Conservation (phyloP, 2,797 vertebrate species). For the Lithobates sylvaticus region DNA sequence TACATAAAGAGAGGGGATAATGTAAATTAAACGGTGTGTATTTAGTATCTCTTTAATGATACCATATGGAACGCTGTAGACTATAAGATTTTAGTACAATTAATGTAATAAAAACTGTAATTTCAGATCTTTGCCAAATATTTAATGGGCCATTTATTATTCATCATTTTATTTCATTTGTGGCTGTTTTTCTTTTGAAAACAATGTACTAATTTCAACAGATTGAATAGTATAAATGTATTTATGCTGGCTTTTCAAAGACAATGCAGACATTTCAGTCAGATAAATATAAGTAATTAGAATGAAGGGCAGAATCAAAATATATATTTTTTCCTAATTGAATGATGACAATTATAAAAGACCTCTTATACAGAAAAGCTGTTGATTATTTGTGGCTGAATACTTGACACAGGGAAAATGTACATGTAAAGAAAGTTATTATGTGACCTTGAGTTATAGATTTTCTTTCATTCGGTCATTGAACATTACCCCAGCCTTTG, state of each 20-base stretch:
- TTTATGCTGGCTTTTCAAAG: not conserved
- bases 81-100: not conserved
- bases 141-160: not conserved
- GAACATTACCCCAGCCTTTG: slow-evolving; percentile 9
- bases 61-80: not conserved
- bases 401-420: not conserved
- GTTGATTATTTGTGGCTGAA: not conserved
- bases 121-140: not conserved
- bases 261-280: no score
- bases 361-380: not conserved
- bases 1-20: no score
- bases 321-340: not conserved
- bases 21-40: no score
- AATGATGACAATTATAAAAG: not conserved
- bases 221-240: not conserved
- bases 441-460: slow-evolving; percentile 55
- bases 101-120: not conserved
- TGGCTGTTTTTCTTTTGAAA: no score
- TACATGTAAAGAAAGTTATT: slow-evolving; percentile 10
- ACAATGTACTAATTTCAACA: not conserved
- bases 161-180: not conserved
- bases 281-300: not conserved
- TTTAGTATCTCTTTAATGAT: not conserved
- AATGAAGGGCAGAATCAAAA: not conserved
- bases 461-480: slow-evolving; percentile 43